Percentiles rank a stretch among this genome's conserved stretches.
These are phyloP conservation scores for Tragopan temminckii DNA, from an alignment of 2,797 vertebrate species.

Conservation along the genomic window DNA sequence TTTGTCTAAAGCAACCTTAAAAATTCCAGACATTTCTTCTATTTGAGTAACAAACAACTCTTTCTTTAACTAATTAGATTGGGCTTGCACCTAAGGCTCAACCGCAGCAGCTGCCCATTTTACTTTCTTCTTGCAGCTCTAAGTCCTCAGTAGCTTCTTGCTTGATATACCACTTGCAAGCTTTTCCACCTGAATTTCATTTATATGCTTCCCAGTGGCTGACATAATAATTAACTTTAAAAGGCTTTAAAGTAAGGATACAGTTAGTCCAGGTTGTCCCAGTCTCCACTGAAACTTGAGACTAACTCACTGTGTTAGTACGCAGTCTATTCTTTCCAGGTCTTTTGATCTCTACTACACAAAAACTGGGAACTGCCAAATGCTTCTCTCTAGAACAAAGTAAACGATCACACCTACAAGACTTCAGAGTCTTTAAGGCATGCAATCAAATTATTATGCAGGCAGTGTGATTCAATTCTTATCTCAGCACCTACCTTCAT, in stretches of 20 bases:
- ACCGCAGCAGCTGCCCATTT: neutral
- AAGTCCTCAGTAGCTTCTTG: neutral
- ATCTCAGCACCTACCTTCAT: conserved; percentile 32
- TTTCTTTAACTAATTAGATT: neutral
- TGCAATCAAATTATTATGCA: neutral
- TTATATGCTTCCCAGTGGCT: neutral
- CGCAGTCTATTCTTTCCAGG: neutral
- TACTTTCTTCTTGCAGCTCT: neutral
- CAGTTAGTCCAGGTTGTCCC: neutral
- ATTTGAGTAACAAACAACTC: neutral
- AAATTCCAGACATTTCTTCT: neutral
- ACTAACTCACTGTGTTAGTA: neutral
- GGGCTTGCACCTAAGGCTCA: neutral
- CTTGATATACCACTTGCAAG: neutral
- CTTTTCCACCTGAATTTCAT: neutral
- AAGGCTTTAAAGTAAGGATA: neutral
- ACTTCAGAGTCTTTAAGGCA: neutral
- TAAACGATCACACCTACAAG: neutral
- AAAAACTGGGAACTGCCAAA: neutral
- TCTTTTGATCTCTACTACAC: neutral
- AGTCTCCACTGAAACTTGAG: conserved; percentile 2
- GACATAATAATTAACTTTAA: neutral
- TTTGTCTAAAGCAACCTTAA: neutral
- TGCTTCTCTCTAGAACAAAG: neutral
- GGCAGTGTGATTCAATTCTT: neutral